Evolutionary conservation across 2,888 invertebrate genomes (phyloP), one percentile per base, ranked within the genome.

Genomic region (Drosophila anomelani): DNA sequence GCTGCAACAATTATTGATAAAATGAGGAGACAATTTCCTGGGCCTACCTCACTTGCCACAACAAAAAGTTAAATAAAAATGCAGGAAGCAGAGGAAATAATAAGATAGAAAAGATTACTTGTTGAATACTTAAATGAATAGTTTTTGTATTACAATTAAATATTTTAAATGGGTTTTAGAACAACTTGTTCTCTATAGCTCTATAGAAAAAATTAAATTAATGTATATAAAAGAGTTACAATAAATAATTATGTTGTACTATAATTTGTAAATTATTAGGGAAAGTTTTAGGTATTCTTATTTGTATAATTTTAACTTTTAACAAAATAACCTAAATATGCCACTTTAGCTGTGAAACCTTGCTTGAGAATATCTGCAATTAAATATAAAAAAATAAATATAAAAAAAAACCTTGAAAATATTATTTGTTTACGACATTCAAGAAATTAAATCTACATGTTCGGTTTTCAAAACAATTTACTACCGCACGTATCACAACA

Each of bases 1-100:
- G 23, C 43, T 63, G 44, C 38, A 44, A 44, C 47, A 57, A 44
- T 64, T 67, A 75, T 72, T 75, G 75, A 46, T 56, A 75, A 57
- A 53, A 57, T 54, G 43, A 26, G 41, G 44, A 38, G 17, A 43
- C 41, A 38, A 58, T 38, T 38, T 32, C 20, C 29, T 3, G n/a
- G 36, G 20, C 56, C 34, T 58, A 63, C 51, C 51, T 29, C 51
- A 49, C 54, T 36, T 6, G 26, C 36, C 9, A 17, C 26, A 54
- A 12, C n/a, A 7, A 23, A 3, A 15, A 13, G 2, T 13, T 26
- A 8, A 15, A 26, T 53, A 23, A 7, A 23, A 23, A 43, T 12
- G 7, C 43, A 6, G 20, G 6, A 6, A 20, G 20, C 20, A n/a
- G 3, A n/a, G 9, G 2, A 15, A n/a, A 29, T 29, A 29, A 7